A percentile compares a stretch with the other conserved stretches of the same genome.
Evolutionary conservation across 2,888 invertebrate species (phyloP).

Genomic region (Dyspetes luteomarginatus): DNA sequence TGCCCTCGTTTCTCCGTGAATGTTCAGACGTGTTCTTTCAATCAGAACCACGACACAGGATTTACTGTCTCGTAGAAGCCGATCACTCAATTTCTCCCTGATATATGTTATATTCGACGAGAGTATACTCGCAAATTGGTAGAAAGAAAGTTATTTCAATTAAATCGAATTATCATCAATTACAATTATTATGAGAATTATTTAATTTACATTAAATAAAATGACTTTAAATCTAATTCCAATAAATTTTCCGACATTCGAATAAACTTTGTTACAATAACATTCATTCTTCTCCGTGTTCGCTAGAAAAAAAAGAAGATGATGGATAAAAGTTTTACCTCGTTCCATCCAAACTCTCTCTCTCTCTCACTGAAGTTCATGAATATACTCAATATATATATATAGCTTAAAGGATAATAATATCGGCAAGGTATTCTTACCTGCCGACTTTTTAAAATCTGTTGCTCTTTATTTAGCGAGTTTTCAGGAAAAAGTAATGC

Average conservation of each 20-base stretch:
- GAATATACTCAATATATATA: background rate
- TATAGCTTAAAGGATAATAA: background rate
- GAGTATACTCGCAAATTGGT: background rate
- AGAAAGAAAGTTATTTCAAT: background rate
- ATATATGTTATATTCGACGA: conserved; percentile 11
- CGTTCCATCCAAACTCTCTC: too few relatives aligned
- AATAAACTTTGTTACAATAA: too few relatives aligned
- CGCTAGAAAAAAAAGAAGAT: too few relatives aligned
- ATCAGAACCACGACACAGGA: conserved; percentile 40
- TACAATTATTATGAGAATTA: background rate
- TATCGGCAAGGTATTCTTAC: background rate
- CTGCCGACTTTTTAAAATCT: background rate
- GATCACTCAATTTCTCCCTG: conserved; percentile 40
- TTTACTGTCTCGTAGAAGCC: conserved; percentile 35
- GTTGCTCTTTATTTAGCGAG: background rate
- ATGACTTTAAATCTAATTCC: too few relatives aligned
- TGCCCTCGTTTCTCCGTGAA: conserved; percentile 31
- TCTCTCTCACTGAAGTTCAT: too few relatives aligned
- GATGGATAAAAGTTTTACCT: too few relatives aligned
- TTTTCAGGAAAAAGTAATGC: conserved; percentile 4
- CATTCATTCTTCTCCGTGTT: too few relatives aligned
- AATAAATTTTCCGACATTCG: too few relatives aligned
- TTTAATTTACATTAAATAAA: background rate
- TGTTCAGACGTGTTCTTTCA: conserved; percentile 47
- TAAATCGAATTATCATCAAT: background rate